Base-by-base conservation (phyloP, 1,140 invertebrate genomes). In the Aphelenchoides besseyi region DNA sequence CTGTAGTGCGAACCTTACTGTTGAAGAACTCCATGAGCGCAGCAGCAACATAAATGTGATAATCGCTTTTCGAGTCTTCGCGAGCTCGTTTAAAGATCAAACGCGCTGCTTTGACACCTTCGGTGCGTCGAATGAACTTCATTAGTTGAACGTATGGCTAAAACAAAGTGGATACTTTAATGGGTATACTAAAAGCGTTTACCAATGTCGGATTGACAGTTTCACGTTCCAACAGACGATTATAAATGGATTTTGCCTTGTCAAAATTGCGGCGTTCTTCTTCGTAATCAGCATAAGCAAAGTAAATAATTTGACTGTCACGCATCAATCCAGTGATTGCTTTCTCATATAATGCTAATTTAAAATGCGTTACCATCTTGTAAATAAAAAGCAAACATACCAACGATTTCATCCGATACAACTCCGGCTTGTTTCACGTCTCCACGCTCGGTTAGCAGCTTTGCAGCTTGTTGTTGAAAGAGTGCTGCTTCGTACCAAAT, bases 1-100 rank as follows among this genome's bases (percentile, higher is more conserved):
- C 72, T n/a, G n/a, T n/a, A n/a, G n/a, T n/a, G n/a, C n/a, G 16
- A 62, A 88, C 88, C 83, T 99, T 99, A 64, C 92, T 97, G 84
- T 95, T 98, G 83, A 97, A 98, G 86, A 98, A 98, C 87, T 99
- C 97, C 94, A 98, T 98, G 0, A 97, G 87, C 0, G 95, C 94
- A 16, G 95, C 95, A 0, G 94, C 91, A 1, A 97, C 93, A 84
- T 92, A 99, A 48, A 98, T 91, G 84, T 98, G 94, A 86, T 93
- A 93, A 35, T 89, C 90, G 0, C 90, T 91, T 18, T 91, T 88
- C 1, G 88, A 81, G 85, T 99, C 95, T 85, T 98, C 94, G 54
- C 97, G 86, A 0, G 95, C 95, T 80, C 92, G 88, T 86, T 97
- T 97, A 81, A 99, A 99, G 30, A 99, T 91, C 16, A 89, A 89